Evolutionary conservation across 2,888 invertebrate genomes (phyloP).

Genomic region (Oscheius sp.): DNA sequence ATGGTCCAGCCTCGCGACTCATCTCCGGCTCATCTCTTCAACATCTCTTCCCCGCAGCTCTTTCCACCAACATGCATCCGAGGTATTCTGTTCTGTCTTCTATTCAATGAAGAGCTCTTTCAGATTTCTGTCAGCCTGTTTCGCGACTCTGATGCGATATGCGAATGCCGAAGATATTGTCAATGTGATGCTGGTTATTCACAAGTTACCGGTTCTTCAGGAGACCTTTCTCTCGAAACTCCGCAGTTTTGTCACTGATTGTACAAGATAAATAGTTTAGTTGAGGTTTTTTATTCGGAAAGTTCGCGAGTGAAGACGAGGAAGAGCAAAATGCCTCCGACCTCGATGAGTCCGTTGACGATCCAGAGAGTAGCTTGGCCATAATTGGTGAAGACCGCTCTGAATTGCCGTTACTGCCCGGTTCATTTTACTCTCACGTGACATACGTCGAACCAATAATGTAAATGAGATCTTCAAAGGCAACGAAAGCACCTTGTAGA

Average conservation of each 20-base stretch:
- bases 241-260: constrained; percentile 17
- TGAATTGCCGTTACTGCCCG: constrained; percentile 18
- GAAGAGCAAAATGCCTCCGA: neutral
- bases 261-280: neutral
- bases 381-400: constrained; percentile 40
- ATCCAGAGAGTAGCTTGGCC: constrained; percentile 45
- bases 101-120: neutral
- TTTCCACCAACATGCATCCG: constrained; percentile 34
- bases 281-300: neutral
- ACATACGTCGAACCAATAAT: constrained; percentile 50
- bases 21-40: constrained; percentile 58
- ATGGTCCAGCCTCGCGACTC: constrained; percentile 54
- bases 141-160: constrained; percentile 25
- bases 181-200: neutral
- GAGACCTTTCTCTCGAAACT: constrained; percentile 21
- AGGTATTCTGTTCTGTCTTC: constrained; percentile 1
- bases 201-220: neutral
- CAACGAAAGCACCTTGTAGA: constrained; percentile 49
- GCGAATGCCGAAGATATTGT: constrained; percentile 4
- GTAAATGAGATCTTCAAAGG: constrained; percentile 49
- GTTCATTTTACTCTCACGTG: constrained; percentile 32
- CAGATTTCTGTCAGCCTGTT: constrained; percentile 27
- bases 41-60: constrained; percentile 55
- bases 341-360: constrained; percentile 33
- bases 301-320: neutral